Evolutionary conservation across 2,113 vertebrate species (phyloP).

Genomic region (Halichoeres trimaculatus): DNA sequence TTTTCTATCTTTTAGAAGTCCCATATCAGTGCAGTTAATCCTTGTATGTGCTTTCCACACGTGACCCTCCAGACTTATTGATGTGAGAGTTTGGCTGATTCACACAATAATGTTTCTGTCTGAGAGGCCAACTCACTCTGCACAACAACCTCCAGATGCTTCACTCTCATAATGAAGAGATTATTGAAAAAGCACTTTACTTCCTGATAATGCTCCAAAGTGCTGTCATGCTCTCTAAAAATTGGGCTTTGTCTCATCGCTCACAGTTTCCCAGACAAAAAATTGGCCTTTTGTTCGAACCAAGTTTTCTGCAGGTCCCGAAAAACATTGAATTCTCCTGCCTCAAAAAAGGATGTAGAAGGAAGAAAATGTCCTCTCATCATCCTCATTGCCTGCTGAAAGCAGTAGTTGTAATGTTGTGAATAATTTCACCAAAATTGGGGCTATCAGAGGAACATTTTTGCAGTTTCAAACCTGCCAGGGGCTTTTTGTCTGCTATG

Average conservation of each 20-base stretch:
- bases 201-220: neutral
- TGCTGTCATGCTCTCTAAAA: too few species aligned
- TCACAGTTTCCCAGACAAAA: neutral
- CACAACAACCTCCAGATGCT: neutral
- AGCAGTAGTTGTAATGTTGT: too few species aligned
- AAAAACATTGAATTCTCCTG: too few species aligned
- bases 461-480: too few species aligned
- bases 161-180: neutral
- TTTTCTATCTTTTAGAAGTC: too few species aligned
- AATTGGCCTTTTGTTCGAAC: neutral
- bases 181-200: neutral
- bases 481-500: too few species aligned
- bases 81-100: neutral
- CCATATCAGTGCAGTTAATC: neutral
- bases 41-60: neutral
- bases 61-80: neutral
- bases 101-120: neutral
- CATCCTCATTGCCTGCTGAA: too few species aligned
- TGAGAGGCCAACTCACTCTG: neutral
- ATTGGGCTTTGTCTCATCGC: neutral
- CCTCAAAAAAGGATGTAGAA: too few species aligned
- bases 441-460: too few species aligned
- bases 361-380: too few species aligned
- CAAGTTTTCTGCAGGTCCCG: too few species aligned
- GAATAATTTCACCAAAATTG: too few species aligned